These are phyloP conservation scores for Cheirogaleus medius DNA, from an alignment of 2,113 vertebrate species.

Conservation along the genomic window DNA sequence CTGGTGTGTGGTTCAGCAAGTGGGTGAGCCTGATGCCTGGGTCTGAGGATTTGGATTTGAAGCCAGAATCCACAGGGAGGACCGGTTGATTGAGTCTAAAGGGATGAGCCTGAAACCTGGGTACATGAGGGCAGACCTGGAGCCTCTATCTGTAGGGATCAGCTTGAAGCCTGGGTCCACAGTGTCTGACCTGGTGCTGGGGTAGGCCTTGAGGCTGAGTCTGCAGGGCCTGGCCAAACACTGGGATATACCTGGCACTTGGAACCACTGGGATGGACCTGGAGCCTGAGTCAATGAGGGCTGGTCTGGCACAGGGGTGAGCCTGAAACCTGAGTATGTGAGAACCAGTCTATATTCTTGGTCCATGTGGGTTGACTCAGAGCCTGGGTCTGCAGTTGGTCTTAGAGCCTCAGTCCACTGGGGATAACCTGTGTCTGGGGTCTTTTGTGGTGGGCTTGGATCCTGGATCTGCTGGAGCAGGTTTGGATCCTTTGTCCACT, in stretches of 20 bases:
- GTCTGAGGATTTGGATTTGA: not conserved
- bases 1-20: not conserved
- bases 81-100: not conserved
- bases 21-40: not conserved
- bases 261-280: not conserved
- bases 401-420: not conserved
- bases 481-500: not conserved
- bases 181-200: not conserved
- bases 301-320: not conserved
- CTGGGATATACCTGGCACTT: not conserved
- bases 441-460: not conserved
- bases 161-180: not conserved
- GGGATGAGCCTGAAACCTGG: not conserved
- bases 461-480: not conserved
- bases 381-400: not conserved
- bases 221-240: not conserved
- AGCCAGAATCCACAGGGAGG: not conserved
- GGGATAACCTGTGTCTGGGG: not conserved
- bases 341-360: not conserved
- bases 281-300: not conserved
- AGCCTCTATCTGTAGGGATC: not conserved
- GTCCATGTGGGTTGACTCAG: not conserved
- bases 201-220: not conserved
- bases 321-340: not conserved
- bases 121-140: not conserved